A percentile compares a stretch with the other conserved stretches of the same genome.
These are phyloP conservation scores for Drosophila sucinea DNA, from an alignment of 1,140 invertebrate species.

Conservation along the genomic window DNA sequence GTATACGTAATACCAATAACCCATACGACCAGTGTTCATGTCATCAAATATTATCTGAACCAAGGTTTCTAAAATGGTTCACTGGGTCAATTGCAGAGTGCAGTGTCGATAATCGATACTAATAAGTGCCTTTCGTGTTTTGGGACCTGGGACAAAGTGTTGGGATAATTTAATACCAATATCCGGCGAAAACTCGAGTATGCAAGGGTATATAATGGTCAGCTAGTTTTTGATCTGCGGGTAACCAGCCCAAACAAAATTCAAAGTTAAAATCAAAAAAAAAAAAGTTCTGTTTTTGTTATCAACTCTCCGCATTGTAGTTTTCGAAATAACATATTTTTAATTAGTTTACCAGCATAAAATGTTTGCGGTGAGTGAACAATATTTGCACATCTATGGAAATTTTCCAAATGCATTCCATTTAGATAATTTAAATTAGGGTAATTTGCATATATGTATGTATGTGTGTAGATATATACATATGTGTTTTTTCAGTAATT, in stretches of 20 bases:
- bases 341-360: slow-evolving; percentile 13
- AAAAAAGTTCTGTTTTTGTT: not conserved
- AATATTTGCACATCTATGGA: slow-evolving; percentile 10
- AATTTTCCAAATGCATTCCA: not conserved
- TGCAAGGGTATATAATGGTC: not conserved
- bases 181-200: no score
- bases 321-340: not conserved
- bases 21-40: no score
- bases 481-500: not conserved
- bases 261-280: not conserved
- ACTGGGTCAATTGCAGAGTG: no score
- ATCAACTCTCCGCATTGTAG: not conserved
- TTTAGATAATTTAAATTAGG: not conserved
- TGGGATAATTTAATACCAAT: no score
- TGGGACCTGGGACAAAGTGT: no score
- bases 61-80: no score
- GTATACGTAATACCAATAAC: no score
- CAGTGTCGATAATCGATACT: no score
- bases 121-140: no score
- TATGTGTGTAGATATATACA: not conserved
- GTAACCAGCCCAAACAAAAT: not conserved
- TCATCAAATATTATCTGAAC: no score
- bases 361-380: slow-evolving; percentile 4
- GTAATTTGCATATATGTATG: not conserved
- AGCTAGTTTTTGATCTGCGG: not conserved